These are phyloP conservation scores for Alloplasta piceator DNA, from an alignment of 2,888 invertebrate species.

Conservation along the genomic window DNA sequence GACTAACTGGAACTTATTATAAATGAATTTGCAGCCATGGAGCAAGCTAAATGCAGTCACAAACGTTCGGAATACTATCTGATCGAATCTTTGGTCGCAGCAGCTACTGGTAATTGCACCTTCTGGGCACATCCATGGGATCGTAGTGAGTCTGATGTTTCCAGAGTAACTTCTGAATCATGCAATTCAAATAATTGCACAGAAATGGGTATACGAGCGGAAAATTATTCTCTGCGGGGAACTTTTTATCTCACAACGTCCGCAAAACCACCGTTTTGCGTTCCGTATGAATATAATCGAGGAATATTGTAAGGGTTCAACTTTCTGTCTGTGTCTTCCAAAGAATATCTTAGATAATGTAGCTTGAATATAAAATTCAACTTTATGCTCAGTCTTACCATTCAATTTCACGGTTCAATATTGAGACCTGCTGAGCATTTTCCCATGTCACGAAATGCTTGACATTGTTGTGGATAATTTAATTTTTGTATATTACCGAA, in stretches of 20 bases:
- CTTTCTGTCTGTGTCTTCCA: not conserved
- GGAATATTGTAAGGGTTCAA: not conserved
- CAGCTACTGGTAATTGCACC: constrained; percentile 83
- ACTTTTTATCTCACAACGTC: constrained; percentile 85
- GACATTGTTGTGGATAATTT: too few relatives aligned
- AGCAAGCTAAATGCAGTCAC: constrained; percentile 86
- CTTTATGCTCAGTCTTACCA: too few relatives aligned
- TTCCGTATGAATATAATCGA: constrained; percentile 66
- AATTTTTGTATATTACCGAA: too few relatives aligned
- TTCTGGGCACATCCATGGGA: constrained; percentile 86
- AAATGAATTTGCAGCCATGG: constrained; percentile 80
- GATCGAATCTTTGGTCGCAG: constrained; percentile 84
- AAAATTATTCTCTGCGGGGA: constrained; percentile 82
- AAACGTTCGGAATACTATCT: constrained; percentile 86
- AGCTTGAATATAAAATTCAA: not conserved
- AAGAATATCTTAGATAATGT: constrained; percentile 3
- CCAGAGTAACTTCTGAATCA: constrained; percentile 81
- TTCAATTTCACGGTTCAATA: too few relatives aligned
- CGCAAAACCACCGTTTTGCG: constrained; percentile 84
- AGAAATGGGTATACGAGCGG: constrained; percentile 85
- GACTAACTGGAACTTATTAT: not conserved
- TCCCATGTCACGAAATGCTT: too few relatives aligned
- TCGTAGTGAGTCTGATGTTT: constrained; percentile 83
- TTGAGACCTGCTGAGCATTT: too few relatives aligned
- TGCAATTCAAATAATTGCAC: constrained; percentile 83